A percentile compares a stretch with the other conserved stretches of the same genome.
Conservation (phyloP, 1,140 invertebrate species). For the Odontomachus brunneus region DNA sequence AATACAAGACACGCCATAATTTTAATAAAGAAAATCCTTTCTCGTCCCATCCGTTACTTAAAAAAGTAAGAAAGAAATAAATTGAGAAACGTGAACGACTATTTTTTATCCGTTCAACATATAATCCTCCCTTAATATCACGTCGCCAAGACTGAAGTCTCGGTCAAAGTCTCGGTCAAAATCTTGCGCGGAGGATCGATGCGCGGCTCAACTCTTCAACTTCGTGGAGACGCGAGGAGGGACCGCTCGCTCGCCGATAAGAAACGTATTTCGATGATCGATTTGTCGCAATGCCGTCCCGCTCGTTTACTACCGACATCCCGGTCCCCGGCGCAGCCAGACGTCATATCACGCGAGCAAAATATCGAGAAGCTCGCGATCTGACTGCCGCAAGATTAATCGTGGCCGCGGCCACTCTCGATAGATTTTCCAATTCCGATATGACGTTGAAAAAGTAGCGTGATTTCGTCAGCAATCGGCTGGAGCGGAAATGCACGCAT, state of each 20-base stretch:
- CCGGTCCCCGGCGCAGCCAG: background rate
- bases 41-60: no score
- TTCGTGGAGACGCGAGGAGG: slow-evolving; percentile 23
- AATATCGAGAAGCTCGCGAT: slow-evolving; percentile 60
- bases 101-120: no score
- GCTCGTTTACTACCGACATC: slow-evolving; percentile 35
- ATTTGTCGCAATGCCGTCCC: slow-evolving; percentile 62
- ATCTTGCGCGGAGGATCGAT: slow-evolving; percentile 77
- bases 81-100: no score
- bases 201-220: slow-evolving; percentile 61
- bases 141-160: no score
- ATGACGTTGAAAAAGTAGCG: slow-evolving; percentile 60
- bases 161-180: slow-evolving; percentile 55
- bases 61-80: no score
- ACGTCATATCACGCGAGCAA: slow-evolving; percentile 31
- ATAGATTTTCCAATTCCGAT: slow-evolving; percentile 64
- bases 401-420: slow-evolving; percentile 57
- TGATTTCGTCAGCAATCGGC: slow-evolving; percentile 40
- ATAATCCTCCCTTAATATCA: no score
- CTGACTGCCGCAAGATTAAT: slow-evolving; percentile 62
- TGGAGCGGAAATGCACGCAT: slow-evolving; percentile 19
- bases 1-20: no score
- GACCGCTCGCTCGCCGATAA: slow-evolving; percentile 55
- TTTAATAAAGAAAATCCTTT: no score
- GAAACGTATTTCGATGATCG: slow-evolving; percentile 65